Evolutionary conservation across 2,797 vertebrate genomes (phyloP).

Genomic region (Acanthopagrus latus): DNA sequence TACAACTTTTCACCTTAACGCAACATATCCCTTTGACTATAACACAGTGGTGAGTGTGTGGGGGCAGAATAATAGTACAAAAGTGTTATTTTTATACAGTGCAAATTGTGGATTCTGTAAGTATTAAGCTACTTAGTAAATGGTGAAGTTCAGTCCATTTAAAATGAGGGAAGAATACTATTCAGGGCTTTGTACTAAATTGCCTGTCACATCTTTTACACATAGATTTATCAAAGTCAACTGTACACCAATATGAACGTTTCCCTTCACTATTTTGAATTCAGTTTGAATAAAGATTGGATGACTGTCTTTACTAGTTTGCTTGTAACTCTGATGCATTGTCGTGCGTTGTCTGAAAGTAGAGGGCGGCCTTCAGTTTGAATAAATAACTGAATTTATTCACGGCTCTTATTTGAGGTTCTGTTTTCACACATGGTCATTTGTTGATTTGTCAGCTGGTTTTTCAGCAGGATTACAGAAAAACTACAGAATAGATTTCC

Average conservation of each 20-base stretch:
- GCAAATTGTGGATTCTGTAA: background rate
- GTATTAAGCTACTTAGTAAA: background rate
- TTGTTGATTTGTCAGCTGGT: too few relatives aligned
- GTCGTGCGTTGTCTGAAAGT: background rate
- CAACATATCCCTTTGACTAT: background rate
- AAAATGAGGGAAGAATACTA: background rate
- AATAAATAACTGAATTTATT: background rate
- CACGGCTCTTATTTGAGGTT: too few relatives aligned
- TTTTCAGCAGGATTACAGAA: too few relatives aligned
- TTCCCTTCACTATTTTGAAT: background rate
- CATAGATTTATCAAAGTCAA: background rate
- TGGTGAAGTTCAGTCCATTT: background rate
- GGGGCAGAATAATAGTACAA: background rate
- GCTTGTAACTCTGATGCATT: background rate
- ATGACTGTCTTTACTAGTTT: background rate
- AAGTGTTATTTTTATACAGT: background rate
- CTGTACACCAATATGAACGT: background rate
- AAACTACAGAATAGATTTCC: too few relatives aligned
- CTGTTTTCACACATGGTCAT: too few relatives aligned
- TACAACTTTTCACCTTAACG: background rate
- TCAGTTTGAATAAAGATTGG: background rate
- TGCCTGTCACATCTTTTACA: background rate
- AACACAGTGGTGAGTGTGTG: background rate
- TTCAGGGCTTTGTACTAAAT: background rate
- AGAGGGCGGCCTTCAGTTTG: background rate